phyloP scores from a whole-genome alignment of 2,797 vertebrate species.

The Chaenodraco wilsoni region DNA sequence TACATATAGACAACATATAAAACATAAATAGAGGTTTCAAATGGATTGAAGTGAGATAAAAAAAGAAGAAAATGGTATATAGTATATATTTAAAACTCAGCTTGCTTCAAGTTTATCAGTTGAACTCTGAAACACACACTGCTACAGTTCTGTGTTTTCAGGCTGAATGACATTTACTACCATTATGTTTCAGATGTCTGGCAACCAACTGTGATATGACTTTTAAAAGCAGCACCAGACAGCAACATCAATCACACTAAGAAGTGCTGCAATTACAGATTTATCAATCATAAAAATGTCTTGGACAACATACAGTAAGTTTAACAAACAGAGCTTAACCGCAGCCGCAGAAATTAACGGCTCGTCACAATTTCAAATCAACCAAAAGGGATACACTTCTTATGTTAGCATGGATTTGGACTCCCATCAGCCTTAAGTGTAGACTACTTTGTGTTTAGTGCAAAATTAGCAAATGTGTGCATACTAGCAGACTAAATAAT shows the following conservation, averaged over 20 bases:
- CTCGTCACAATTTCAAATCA: not conserved
- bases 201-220: constrained; percentile 8
- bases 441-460: no score
- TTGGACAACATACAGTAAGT: constrained; percentile 3
- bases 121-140: not conserved
- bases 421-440: no score
- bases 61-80: no score
- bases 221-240: constrained; percentile 12
- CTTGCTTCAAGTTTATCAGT: not conserved
- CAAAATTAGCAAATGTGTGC: no score
- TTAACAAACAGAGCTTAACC: constrained; percentile 18
- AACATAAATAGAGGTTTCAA: no score
- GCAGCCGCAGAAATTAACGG: not conserved
- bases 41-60: no score
- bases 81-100: not conserved
- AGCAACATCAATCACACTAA: not conserved
- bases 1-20: no score
- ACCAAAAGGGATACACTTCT: not conserved
- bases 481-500: no score
- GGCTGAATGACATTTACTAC: constrained; percentile 3
- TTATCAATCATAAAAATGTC: not conserved
- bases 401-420: no score
- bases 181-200: constrained; percentile 13
- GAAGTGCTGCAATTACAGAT: not conserved
- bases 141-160: not conserved